Evolutionary conservation across 2,113 vertebrate genomes (phyloP), one percentile per base, ranked within the genome.

Genomic region (Physeter macrocephalus): DNA sequence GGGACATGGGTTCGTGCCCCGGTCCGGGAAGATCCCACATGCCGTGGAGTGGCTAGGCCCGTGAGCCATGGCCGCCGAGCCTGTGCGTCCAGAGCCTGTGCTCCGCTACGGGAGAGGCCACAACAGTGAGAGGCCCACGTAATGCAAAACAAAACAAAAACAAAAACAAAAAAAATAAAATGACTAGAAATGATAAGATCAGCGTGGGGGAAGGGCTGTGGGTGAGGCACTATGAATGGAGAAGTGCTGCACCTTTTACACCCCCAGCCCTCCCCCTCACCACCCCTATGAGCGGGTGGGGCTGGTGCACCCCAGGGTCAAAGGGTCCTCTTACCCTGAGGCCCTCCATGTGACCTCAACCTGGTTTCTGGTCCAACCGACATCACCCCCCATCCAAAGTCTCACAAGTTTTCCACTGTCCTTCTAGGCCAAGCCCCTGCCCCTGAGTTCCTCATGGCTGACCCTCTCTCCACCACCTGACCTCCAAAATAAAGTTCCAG

Each of bases 131-230:
- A 46, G 46, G 46, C 46, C n/a, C n/a, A n/a, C n/a, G n/a, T n/a
- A n/a, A n/a, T n/a, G n/a, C n/a, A n/a, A n/a, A n/a, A n/a, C n/a
- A n/a, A n/a, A n/a, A n/a, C n/a, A n/a, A n/a, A n/a, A n/a, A n/a
- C n/a, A n/a, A n/a, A n/a, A n/a, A n/a, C n/a, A n/a, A n/a, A 46
- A 46, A 46, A 46, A 43, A 43, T 74, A 88, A 96, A 90, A 64
- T 77, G 78, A 54, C 52, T 98, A 95, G 61, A 95, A 96, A 17
- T 54, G 41, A 59, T 41, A 41, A 91, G 71, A 54, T 39, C 36
- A 29, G 29, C 8, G 49, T 57, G 20, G 12, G 34, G 54, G 49
- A 80, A 80, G 21, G 49, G 49, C 31, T 57, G n/a, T 57, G 49
- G 49, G 12, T 4, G 13, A 52, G n/a, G 34, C 12, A 25, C 77